Evolutionary conservation across 2,113 vertebrate species (phyloP).

Genomic region (Proterorhinus semilunaris): DNA sequence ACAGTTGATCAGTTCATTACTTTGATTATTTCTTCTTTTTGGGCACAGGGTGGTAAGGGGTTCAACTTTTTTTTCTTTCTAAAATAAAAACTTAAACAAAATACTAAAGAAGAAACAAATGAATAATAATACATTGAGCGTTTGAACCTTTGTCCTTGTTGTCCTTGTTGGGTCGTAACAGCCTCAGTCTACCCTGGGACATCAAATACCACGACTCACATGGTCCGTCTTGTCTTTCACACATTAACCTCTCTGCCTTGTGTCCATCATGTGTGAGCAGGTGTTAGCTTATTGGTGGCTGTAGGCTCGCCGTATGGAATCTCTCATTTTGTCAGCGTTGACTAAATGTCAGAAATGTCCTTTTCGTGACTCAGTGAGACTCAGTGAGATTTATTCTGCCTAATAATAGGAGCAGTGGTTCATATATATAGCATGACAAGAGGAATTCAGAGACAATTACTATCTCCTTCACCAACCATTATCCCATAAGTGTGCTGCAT

Average conservation of each 20-base stretch:
- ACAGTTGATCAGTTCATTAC: too few species aligned
- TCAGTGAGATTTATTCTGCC: constrained; percentile 4
- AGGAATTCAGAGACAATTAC: constrained; percentile 15
- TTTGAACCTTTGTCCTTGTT: too few species aligned
- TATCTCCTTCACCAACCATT: constrained; percentile 2
- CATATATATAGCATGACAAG: constrained; percentile 11
- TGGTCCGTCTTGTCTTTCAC: constrained; percentile 1
- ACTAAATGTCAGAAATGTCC: constrained; percentile 40
- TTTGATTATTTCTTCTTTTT: too few species aligned
- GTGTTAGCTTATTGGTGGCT: constrained; percentile 21
- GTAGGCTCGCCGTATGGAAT: constrained; percentile 38
- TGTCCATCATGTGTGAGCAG: constrained; percentile 39
- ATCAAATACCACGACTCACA: constrained; percentile 9
- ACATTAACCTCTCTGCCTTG: constrained; percentile 23
- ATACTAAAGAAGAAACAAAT: too few species aligned
- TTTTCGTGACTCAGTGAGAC: constrained; percentile 14
- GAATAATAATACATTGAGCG: too few species aligned
- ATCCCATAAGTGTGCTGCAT: constrained; percentile 4
- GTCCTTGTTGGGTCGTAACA: too few species aligned
- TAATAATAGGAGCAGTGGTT: constrained; percentile 18
- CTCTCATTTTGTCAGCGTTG: constrained; percentile 59
- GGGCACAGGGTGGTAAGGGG: too few species aligned
- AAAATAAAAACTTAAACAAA: too few species aligned
- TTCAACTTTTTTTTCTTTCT: too few species aligned
- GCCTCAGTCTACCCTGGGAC: background rate